Evolutionary conservation across 2,888 invertebrate species (phyloP), one percentile per base, ranked within the genome.

Genomic region (Pristionchus exspectatus): DNA sequence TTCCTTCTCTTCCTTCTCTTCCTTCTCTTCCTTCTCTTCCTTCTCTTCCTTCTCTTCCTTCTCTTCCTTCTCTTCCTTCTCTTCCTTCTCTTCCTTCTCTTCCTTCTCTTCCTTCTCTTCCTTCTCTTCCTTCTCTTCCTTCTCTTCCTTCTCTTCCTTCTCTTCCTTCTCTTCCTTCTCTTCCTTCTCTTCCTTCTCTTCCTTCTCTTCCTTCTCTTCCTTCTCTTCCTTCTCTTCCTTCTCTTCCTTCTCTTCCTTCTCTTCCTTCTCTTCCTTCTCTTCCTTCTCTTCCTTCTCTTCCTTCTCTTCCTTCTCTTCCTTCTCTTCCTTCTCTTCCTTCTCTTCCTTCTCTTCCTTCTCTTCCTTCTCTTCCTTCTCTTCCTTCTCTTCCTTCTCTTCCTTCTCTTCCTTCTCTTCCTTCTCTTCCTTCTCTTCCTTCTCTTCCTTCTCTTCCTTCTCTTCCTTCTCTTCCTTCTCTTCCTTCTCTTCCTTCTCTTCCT

Each of bases 231-330:
- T 56, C 59, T 21, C 18, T 59, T 72, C 83, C 38, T 5, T 83
- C 83, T 44, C 83, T 83, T 50, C 83, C n/a, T 83, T 85, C 85
- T 85, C 56, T 54, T 50, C 81, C 27, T 21, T 59, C 81, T n/a
- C 38, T 38, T 38, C 38, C 38, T 63, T 9, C 21, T 85, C 63
- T 85, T 56, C 56, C 5, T n/a, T n/a, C 54, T 12, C 2, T 56
- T 18, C 18, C 56, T 2, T 56, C 59, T 21, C 18, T 59, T 72
- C 83, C 38, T 5, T 83, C 83, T 44, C 83, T 83, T 50, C 83
- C n/a, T 83, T 85, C 85, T 85, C 56, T 54, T 50, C 81, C 27
- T 21, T 59, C 81, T n/a, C 38, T 38, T 38, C 38, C 38, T 63
- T 9, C 21, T 85, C 63, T 85, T 56, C 56, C 5, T n/a, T n/a